Percentiles rank a stretch among this genome's conserved stretches.
Evolutionary conservation across 2,113 vertebrate genomes (phyloP).

Genomic region (Paramormyrops kingsleyae): DNA sequence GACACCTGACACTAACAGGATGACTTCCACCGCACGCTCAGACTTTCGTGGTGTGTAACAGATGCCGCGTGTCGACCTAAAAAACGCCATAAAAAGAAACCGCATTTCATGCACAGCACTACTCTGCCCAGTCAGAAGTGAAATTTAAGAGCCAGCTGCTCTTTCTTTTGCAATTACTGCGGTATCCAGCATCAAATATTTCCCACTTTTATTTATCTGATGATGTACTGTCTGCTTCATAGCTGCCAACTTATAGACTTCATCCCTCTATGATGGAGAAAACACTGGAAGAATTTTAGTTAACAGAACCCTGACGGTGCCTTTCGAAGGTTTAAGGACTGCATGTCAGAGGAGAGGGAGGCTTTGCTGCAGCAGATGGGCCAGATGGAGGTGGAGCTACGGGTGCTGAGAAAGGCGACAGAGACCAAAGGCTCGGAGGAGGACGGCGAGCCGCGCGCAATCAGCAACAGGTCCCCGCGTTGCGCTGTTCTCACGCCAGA

Average conservation of each 20-base stretch:
- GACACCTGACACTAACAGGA: not conserved
- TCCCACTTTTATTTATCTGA: not conserved
- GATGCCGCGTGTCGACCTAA: not conserved
- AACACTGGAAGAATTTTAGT: not conserved
- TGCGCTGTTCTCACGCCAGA: not conserved
- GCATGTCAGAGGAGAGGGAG: conserved; percentile 54
- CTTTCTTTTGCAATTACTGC: not conserved
- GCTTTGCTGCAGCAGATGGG: conserved; percentile 48
- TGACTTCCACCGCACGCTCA: not conserved
- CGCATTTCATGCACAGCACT: not conserved
- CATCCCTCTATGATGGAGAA: not conserved
- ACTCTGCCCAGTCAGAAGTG: not conserved
- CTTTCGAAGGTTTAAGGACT: conserved; percentile 51
- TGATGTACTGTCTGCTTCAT: not conserved
- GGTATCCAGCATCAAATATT: not conserved
- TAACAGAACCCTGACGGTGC: not conserved
- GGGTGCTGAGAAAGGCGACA: conserved; percentile 27
- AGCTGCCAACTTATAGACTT: not conserved
- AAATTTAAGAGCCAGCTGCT: not conserved
- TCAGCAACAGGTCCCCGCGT: not conserved
- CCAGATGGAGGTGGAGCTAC: conserved; percentile 41
- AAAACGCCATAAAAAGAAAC: not conserved
- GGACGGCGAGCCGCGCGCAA: conserved; percentile 22
- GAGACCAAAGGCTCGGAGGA: conserved; percentile 10
- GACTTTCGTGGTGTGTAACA: not conserved